Evolutionary conservation across 2,797 vertebrate species (phyloP), one percentile per base, ranked within the genome.

Genomic region (Aeoliscus strigatus): DNA sequence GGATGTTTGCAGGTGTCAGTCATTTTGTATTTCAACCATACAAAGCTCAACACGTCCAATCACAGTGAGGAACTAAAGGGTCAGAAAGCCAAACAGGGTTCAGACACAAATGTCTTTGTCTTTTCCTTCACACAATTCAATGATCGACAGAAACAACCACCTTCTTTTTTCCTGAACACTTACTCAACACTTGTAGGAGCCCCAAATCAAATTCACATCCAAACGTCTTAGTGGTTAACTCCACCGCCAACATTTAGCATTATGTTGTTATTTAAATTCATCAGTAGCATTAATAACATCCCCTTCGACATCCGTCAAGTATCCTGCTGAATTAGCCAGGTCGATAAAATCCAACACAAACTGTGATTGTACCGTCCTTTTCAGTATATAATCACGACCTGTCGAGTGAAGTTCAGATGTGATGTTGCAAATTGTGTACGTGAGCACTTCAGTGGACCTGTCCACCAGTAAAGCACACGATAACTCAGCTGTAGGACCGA

Each of bases 241-340:
- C 24, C 43, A 15, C 44, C 3, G 27, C 16, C 37, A 10, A 37
- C 24, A 12, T 51, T 8, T 16, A 25, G 14, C 30, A n/a, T 21
- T 21, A 21, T 7, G 9, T 11, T 16, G 9, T 24, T 45, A 30
- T 35, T 57, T 24, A 32, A n/a, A 29, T 27, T 14, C 39, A 36
- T 75, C 81, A 80, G 76, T 75, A 76, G 73, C 66, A 73, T 68
- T 32, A 27, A 28, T 15, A 46, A 46, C 32, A 42, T 50, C 9
- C 18, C 23, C 32, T 36, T 5, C 21, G 11, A 63, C 45, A 40
- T 60, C 49, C 29, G 25, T 37, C 5, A 8, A 47, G 36, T 39
- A 12, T 26, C 21, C 17, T 23, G 9, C 4, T 2, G 9, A 2
- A 17, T 16, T 49, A 43, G 11, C 10, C 10, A 1, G 14, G 27